Evolutionary conservation across 2,888 invertebrate genomes (phyloP), one percentile per base, ranked within the genome.

Genomic region (Actias luna): DNA sequence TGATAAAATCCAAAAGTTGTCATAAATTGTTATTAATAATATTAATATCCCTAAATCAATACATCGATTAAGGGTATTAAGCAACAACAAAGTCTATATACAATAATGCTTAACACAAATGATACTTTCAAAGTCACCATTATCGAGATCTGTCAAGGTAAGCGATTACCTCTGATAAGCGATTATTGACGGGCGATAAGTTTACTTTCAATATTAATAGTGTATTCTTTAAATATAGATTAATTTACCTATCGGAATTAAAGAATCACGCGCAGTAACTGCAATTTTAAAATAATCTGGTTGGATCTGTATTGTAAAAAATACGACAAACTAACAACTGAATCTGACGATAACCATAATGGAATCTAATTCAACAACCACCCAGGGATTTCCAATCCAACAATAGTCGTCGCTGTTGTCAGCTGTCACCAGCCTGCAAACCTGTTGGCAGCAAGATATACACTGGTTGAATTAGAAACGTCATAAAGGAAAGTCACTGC

Each of bases 201-300:
- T 36, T 55, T 18, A 46, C 57, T 60, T 64, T 64, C 62, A 65
- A 69, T 67, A 58, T 55, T 18, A 55, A 31, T 35, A 55, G 27
- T 42, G 42, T 59, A 55, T 55, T 25, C 46, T 12, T 50, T 50
- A 50, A 25, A 12, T 16, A 50, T 25, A 25, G 46, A 50, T 50
- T 50, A 50, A 50, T 50, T 25, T 25, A 7, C 22, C 46, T 50
- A 12, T 50, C 46, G 10, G 46, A 16, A 25, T 46, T 46, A 12
- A 46, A 46, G 5, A 39, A 39, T 39, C 22, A 14, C 10, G 22
- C 7, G 2, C 46, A 46, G 18, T 22, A 18, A 46, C 8, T 46
- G 12, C 25, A 18, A 42, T 42, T 42, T 18, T 42, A 18, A 42
- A 42, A 42, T 18, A 42, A 8, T 5, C n/a, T 42, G 5, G 12